Base-by-base conservation (phyloP, 2,888 invertebrate species). In the Iphiclides podalirius region DNA sequence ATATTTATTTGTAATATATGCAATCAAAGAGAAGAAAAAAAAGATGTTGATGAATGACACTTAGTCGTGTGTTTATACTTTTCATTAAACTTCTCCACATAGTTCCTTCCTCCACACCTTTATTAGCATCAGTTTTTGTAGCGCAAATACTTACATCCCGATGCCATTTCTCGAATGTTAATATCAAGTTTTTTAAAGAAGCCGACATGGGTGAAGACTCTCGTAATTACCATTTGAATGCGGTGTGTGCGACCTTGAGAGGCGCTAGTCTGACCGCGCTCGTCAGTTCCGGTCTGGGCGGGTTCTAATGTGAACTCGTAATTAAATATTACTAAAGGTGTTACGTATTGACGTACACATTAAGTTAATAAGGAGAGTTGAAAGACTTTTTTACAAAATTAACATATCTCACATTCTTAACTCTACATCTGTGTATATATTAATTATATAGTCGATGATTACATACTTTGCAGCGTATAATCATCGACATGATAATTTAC, bases 161-260 rank as follows among this genome's bases (percentile, higher is more conserved):
- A n/a, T n/a, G n/a, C n/a, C n/a, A n/a, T n/a, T n/a, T n/a, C n/a
- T n/a, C n/a, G n/a, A n/a, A n/a, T n/a, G n/a, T n/a, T n/a, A 35
- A 15, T 35, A n/a, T n/a, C n/a, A 8, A 13, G 12, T 34, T 11
- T 20, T 38, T 1, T 1, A 38, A 7, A 23, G 16, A 28, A 15
- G 13, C 13, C 26, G 16, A 11, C 15, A 46, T 20, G 14, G 33
- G 34, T 31, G 26, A 11, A 12, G 16, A 26, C 6, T 2, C 34
- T 14, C n/a, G n/a, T 35, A 34, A 35, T 36, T 40, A 14, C 35
- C 14, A 47, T 47, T 35, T 26, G 40, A 47, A 47, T 36, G 40
- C 34, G 70, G 69, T 62, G 70, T 71, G 66, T 66, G 61, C 72
- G 83, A 80, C 85, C 86, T 86, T 85, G 82, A 70, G n/a, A n/a